phyloP scores from a whole-genome alignment of 2,113 vertebrate species.

The Takifugu bimaculatus region DNA sequence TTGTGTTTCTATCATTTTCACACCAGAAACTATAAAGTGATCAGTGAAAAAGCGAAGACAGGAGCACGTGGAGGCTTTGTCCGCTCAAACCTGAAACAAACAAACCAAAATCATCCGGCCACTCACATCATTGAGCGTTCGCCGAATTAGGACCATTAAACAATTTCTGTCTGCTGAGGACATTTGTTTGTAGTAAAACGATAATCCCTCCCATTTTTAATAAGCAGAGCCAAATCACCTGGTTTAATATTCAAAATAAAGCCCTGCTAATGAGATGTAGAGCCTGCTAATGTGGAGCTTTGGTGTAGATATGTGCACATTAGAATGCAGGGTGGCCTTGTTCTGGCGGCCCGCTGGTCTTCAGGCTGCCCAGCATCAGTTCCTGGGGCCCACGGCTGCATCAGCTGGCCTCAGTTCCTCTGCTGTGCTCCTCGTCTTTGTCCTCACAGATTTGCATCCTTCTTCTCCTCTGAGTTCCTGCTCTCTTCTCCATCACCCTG shows the following conservation, averaged over 20 bases:
- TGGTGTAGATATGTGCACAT: slow-evolving; percentile 42
- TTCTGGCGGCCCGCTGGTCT: slow-evolving; percentile 23
- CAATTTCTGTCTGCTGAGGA: slow-evolving; percentile 7
- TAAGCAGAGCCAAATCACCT: slow-evolving; percentile 2
- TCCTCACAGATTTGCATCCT: not conserved
- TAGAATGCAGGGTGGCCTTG: slow-evolving; percentile 27
- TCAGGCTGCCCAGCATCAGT: not conserved
- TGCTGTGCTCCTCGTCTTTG: not conserved
- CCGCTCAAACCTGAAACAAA: no score
- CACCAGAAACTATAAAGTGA: no score
- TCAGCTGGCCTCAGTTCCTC: not conserved
- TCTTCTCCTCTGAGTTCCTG: slow-evolving; percentile 3
- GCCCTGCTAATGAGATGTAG: slow-evolving; percentile 41
- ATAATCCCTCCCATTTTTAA: slow-evolving; percentile 42
- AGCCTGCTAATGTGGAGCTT: slow-evolving; percentile 49
- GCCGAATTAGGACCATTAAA: slow-evolving; percentile 5
- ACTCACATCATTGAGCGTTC: slow-evolving; percentile 11
- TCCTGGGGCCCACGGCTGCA: no score
- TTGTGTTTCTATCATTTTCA: no score
- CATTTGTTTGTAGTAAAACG: slow-evolving; percentile 9
- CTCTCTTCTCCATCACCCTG: slow-evolving; percentile 20
- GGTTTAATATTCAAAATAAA: slow-evolving; percentile 39
- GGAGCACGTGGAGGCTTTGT: no score
- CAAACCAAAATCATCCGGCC: not conserved
- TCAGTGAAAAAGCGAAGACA: no score